These are phyloP conservation scores for Athetis lepigone DNA, from an alignment of 2,888 invertebrate genomes.

Conservation along the genomic window DNA sequence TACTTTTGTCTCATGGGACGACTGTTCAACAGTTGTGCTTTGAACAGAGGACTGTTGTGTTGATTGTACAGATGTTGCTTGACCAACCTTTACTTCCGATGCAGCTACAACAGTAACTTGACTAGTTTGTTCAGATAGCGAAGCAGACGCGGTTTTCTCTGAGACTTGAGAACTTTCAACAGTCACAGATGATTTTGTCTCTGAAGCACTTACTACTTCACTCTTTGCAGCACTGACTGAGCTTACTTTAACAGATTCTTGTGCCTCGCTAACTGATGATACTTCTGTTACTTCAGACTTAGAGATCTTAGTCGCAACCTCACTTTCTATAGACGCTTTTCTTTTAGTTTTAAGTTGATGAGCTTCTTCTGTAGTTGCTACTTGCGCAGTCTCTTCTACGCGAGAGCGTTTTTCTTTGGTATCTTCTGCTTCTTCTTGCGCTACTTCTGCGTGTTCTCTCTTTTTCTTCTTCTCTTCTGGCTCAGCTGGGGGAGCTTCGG, in stretches of 20 bases:
- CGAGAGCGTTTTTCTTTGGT: slow-evolving; percentile 76
- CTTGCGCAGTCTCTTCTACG: slow-evolving; percentile 67
- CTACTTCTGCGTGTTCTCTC: slow-evolving; percentile 73
- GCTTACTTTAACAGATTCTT: slow-evolving; percentile 68
- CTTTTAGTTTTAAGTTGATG: slow-evolving; percentile 78
- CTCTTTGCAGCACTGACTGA: slow-evolving; percentile 70
- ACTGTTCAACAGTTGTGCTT: slow-evolving; percentile 51
- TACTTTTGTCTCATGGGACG: slow-evolving; percentile 48
- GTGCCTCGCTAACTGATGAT: slow-evolving; percentile 75
- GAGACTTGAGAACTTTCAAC: slow-evolving; percentile 73
- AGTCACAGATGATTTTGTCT: slow-evolving; percentile 79
- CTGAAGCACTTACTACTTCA: slow-evolving; percentile 79
- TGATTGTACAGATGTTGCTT: slow-evolving; percentile 57
- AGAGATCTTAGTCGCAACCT: slow-evolving; percentile 79
- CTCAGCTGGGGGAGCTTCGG: slow-evolving; percentile 71
- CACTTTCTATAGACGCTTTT: slow-evolving; percentile 82
- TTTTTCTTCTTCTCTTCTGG: slow-evolving; percentile 77
- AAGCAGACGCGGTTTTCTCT: slow-evolving; percentile 71
- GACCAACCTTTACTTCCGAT: slow-evolving; percentile 66
- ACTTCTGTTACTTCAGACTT: slow-evolving; percentile 81
- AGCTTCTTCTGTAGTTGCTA: slow-evolving; percentile 73
- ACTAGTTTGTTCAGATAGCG: slow-evolving; percentile 69
- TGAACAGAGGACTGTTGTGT: slow-evolving; percentile 51
- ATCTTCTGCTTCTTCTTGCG: slow-evolving; percentile 69
- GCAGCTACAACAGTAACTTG: slow-evolving; percentile 71